Evolutionary conservation across 2,113 vertebrate species (phyloP), one percentile per base, ranked within the genome.

Genomic region (Caloenas nicobarica): DNA sequence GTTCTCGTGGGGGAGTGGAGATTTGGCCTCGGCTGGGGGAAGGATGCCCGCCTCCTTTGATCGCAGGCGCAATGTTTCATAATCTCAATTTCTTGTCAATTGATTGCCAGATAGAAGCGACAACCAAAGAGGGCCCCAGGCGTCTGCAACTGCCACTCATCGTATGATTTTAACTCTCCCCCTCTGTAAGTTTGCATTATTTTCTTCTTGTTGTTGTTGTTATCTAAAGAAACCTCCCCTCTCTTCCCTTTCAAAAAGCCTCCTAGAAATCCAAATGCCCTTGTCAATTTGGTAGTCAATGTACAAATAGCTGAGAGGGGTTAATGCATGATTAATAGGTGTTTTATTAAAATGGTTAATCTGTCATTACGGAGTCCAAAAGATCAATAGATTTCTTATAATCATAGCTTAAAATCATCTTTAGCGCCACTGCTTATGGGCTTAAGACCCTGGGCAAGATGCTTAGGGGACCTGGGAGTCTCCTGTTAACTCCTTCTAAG

Each of bases 91-190:
- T 97, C 97, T 97, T 97, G 97, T 97, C 96, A 94, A 97, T 97
- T 97, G 94, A 97, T 97, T 97, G 97, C 97, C 97, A 97, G 97
- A 97, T 96, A 97, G 96, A 97, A 97, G 97, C 96, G 92, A 97
- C 97, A 97, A 93, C 96, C 97, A 97, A 97, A 96, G 97, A 97
- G 97, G 96, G 96, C 95, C 96, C 89, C 97, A 96, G 88, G 96
- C 95, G 87, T 97, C 97, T 96, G 95, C 96, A 86, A 95, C 95
- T 95, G 93, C 97, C 97, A 96, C 95, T 97, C 97, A 97, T 95
- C 97, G 95, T 95, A 97, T 97, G 97, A 91, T 97, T 92, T 97
- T 97, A 97, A 97, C 97, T 94, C 96, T 97, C 87, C 97, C 97
- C 95, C 96, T 97, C 96, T 96, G 97, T 97, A 97, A 97, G 97